Percentiles rank a stretch among this genome's conserved stretches.
These are phyloP conservation scores for Caenorhabditis afra DNA, from an alignment of 2,888 invertebrate genomes.

Conservation along the genomic window DNA sequence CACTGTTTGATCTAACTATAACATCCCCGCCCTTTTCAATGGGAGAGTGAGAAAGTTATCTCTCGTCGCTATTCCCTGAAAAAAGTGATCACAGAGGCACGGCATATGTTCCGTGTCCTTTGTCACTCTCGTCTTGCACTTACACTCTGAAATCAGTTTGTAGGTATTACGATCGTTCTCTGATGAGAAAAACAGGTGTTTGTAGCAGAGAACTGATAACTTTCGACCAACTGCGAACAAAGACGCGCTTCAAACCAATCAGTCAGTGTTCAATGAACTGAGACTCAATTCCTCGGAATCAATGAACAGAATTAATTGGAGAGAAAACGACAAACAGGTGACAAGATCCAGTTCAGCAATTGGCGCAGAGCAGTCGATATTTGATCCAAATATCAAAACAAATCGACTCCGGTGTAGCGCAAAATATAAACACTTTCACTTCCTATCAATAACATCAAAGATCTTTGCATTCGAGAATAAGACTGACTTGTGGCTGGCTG, in stretches of 20 bases:
- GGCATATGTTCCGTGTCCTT: slow-evolving; percentile 17
- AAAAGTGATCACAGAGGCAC: slow-evolving; percentile 13
- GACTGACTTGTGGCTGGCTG: too few species aligned
- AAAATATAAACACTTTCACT: slow-evolving; percentile 2
- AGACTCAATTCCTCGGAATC: not conserved
- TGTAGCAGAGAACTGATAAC: slow-evolving; percentile 21
- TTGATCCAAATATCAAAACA: slow-evolving; percentile 31
- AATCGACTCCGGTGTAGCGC: slow-evolving; percentile 39
- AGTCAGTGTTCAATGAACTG: slow-evolving; percentile 18
- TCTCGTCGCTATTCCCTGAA: too few species aligned
- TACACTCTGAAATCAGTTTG: slow-evolving; percentile 19
- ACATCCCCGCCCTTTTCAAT: too few species aligned
- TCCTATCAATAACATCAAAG: slow-evolving; percentile 45
- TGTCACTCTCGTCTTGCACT: slow-evolving; percentile 23
- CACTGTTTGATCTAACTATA: too few species aligned
- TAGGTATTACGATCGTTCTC: slow-evolving; percentile 30
- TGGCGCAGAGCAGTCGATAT: slow-evolving; percentile 8
- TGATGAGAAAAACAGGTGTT: slow-evolving; percentile 18
- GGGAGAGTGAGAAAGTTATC: too few species aligned
- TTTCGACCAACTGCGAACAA: too few species aligned
- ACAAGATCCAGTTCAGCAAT: too few species aligned
- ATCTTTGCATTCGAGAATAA: slow-evolving; percentile 13
- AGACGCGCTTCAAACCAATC: slow-evolving; percentile 11
- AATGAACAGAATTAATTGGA: not conserved
- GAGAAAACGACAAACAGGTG: slow-evolving; percentile 4